A percentile compares a stretch with the other conserved stretches of the same genome.
These are phyloP conservation scores for Athetis lepigone DNA, from an alignment of 2,888 invertebrate genomes.

Conservation along the genomic window DNA sequence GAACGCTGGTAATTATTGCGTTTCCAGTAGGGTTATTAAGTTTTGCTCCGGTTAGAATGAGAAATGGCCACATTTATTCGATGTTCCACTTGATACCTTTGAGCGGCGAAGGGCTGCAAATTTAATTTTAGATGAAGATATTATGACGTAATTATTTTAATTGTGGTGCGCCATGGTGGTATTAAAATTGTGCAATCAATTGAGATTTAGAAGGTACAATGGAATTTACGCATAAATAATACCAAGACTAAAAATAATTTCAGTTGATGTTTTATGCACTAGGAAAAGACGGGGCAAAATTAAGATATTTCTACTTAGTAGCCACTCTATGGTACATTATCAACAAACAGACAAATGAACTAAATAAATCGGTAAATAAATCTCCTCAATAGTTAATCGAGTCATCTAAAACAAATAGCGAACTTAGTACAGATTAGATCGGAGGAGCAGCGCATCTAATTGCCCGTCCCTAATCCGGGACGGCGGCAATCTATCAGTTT, in stretches of 20 bases:
- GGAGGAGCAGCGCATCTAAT: slow-evolving; percentile 73
- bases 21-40: slow-evolving; percentile 89
- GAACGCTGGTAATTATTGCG: slow-evolving; percentile 89
- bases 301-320: too few relatives aligned
- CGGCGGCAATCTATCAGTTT: slow-evolving; percentile 70
- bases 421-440: slow-evolving; percentile 71
- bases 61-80: slow-evolving; percentile 88
- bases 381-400: slow-evolving; percentile 58
- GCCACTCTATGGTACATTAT: background rate
- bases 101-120: slow-evolving; percentile 82
- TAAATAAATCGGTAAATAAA: slow-evolving; percentile 55
- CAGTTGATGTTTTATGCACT: too few relatives aligned
- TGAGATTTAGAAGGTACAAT: slow-evolving; percentile 29
- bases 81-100: slow-evolving; percentile 87
- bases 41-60: slow-evolving; percentile 89
- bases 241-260: background rate
- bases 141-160: slow-evolving; percentile 86
- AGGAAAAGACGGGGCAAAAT: too few relatives aligned
- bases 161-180: slow-evolving; percentile 70
- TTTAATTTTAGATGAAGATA: slow-evolving; percentile 86
- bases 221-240: slow-evolving; percentile 15
- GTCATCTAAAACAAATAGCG: slow-evolving; percentile 65
- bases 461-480: slow-evolving; percentile 70
- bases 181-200: slow-evolving; percentile 52
- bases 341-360: slow-evolving; percentile 23